Base-by-base conservation (phyloP, 2,888 invertebrate species). In the Galerucella pusilla region DNA sequence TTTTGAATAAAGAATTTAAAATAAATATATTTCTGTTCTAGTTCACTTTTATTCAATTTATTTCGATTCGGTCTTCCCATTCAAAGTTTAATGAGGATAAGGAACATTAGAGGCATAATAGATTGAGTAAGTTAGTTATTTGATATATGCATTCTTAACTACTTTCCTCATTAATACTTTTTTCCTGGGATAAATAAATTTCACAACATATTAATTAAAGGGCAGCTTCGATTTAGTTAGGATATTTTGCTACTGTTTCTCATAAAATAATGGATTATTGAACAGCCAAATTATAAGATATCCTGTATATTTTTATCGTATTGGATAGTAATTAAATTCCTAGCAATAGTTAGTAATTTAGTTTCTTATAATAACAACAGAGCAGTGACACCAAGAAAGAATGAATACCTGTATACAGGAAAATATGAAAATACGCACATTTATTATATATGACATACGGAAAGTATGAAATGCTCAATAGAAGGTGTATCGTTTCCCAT, bases 181-280 rank as follows among this genome's bases (percentile, higher is more conserved):
- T 11, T 46, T 46, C 1, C 7, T n/a, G n/a, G n/a, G n/a, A 46
- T 46, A 4, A 12, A 46, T 46, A 46, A 3, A 12, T 46, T 46
- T 46, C 12, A 46, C 46, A 12, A 1, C 11, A 12, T 46, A 46
- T 12, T 46, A 35, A 35, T 35, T 35, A 20, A 35, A 6, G 35
- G 35, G 6, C 35, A 35, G 6, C 35, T 35, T 35, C 35, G 5
- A 35, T 35, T 42, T 42, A 54, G 16, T 54, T n/a, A 7, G 16
- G 54, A 54, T 57, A 57, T 57, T 57, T 57, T 57, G 57, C 57
- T 57, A 57, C 57, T 20, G n/a, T 57, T 57, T 57, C 16, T 57
- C 54, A 57, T 16, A 2, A 16, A 57, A 10, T 7, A 57, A 20
- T 20, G 16, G 0, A 57, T 9, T 57, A 16, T 20, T 20, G 20